Evolutionary conservation across 2,113 vertebrate species (phyloP), one percentile per base, ranked within the genome.

Genomic region (Cheirogaleus medius): DNA sequence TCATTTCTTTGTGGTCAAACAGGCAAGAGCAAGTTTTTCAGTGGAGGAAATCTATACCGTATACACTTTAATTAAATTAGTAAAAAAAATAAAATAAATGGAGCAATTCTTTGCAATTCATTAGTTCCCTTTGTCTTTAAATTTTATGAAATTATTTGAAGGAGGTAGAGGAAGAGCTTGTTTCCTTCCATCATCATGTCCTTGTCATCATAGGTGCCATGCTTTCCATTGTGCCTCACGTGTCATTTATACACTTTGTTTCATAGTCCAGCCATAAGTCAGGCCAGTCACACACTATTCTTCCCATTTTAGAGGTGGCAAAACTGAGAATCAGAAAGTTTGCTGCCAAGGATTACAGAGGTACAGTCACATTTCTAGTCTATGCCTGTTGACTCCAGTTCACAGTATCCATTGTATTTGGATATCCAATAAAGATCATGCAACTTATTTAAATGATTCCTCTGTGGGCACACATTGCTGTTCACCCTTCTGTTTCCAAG

Each of bases 1-100:
- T 73, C 18, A 42, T 93, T 87, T 93, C 52, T 76, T 90, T 71
- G 63, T 76, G 90, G 49, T 39, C 80, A 86, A 29, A 86, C 47
- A 73, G 13, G 27, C 42, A 80, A 27, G 4, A 27, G 5, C 39
- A 52, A 20, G 44, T 32, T 85, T 68, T 88, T 91, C 8, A 20
- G 37, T 0, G n/a, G 63, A 93, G 47, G 64, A 63, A 64, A 90
- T 39, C 27, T 18, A n/a, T 58, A n/a, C 21, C 12, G 12, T 54
- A 1, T 47, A 89, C 58, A 42, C n/a, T 64, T 93, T 76, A 83
- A 89, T 92, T 91, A 93, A 27, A 80, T 87, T 76, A 66, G 6
- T 29, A 20, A 29, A 58, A 71, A 64, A 68, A 76, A n/a, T n/a
- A n/a, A 82, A 64, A 39, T 17, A 21, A 83, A 18, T 86, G 15